Evolutionary conservation across 2,113 vertebrate species (phyloP), one percentile per base, ranked within the genome.

Genomic region (Chaetops frenatus): DNA sequence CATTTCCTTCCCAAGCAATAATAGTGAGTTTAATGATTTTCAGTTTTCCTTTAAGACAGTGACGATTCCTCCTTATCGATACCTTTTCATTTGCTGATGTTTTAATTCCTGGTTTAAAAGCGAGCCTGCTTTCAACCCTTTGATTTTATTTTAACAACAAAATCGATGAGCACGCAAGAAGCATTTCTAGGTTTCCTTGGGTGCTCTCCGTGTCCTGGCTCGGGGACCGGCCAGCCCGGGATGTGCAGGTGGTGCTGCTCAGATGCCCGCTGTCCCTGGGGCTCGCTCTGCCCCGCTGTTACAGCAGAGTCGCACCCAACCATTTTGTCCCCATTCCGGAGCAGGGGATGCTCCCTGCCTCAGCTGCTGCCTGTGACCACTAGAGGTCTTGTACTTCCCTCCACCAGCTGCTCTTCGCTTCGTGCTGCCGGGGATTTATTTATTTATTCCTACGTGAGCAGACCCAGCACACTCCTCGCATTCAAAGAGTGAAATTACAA

Each of bases 371-470:
- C 76, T 87, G 86, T 86, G 70, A 51, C 98, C 98, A 89, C 98
- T 98, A 98, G 98, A 98, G 98, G 98, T 97, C 98, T 96, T 96
- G 92, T 9, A 31, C 95, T 94, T 87, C 97, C 96, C 87, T 69
- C 40, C 94, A 58, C 81, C 36, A 87, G 94, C 96, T 47, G 97
- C 97, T 48, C 88, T 33, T 95, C 98, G 81, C 70, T 95, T 82
- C 92, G 92, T 74, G 86, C 97, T 92, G 97, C 97, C 96, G 97
- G 81, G 77, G 80, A 22, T 87, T 94, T 94, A 97, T 98, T 98
- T 98, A 98, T 98, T 98, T 98, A 97, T 98, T 96, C 97, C 97
- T 98, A 97, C 97, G 97, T 96, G 98, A 98, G 97, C 98, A 97
- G 95, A 97, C 51, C 95, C 97, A 69, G 97, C 96, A 60, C 96